These are phyloP conservation scores for Ispidina lecontei DNA, from an alignment of 2,797 vertebrate genomes.

Conservation along the genomic window DNA sequence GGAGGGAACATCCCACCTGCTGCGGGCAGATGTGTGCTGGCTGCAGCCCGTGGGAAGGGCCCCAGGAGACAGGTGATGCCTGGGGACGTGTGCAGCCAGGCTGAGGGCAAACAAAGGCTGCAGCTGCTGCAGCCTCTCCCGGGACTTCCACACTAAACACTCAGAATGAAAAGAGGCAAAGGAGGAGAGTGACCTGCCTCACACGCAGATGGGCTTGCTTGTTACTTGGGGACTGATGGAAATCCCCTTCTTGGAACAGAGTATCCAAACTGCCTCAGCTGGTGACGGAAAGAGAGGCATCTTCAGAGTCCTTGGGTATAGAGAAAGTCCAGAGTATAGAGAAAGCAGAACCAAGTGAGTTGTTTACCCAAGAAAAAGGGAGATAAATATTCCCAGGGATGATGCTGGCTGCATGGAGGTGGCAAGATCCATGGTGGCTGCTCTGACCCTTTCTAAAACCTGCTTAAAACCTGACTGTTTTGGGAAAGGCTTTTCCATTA, in stretches of 20 bases:
- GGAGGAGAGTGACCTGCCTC: not conserved
- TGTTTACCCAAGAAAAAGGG: not conserved
- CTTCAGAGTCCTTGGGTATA: not conserved
- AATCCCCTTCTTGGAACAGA: not conserved
- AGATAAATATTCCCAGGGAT: not conserved
- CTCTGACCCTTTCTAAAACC: not conserved
- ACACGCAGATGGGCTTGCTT: not conserved
- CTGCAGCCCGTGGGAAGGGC: not conserved
- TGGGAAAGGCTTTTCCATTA: not conserved
- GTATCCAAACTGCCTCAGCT: not conserved
- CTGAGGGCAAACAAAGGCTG: not conserved
- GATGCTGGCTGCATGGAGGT: not conserved
- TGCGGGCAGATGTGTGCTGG: constrained; percentile 60
- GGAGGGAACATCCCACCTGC: constrained; percentile 10
- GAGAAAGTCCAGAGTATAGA: not conserved
- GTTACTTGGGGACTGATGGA: not conserved
- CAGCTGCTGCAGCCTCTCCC: not conserved
- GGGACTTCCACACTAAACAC: not conserved
- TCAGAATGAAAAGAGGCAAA: not conserved
- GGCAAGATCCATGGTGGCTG: not conserved
- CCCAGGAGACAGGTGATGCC: not conserved
- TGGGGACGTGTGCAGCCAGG: not conserved
- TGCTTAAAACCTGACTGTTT: not conserved
- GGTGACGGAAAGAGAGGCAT: not conserved
- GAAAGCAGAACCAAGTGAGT: not conserved